phyloP scores from a whole-genome alignment of 35 echinoderm and acorn worm genomes.

The Ptychodera flava region DNA sequence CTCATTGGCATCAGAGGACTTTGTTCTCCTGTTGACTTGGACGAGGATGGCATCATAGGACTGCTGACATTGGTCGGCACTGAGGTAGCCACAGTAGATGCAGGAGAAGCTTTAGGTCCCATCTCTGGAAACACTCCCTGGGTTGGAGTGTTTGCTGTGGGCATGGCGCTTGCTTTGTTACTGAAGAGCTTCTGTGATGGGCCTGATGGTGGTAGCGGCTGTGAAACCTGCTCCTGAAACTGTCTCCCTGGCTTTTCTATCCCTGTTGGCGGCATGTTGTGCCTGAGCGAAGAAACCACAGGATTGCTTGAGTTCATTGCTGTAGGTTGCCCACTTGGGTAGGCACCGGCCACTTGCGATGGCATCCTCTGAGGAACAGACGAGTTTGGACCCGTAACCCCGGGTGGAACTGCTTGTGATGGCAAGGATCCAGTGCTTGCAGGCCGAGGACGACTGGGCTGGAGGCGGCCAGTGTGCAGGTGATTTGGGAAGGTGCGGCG shows the following conservation, averaged over 20 bases:
- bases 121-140: not conserved
- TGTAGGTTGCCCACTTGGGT: not conserved
- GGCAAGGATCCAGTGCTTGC: not conserved
- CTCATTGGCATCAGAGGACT: slow-evolving; percentile 3
- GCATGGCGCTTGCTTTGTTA: not conserved
- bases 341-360: not conserved
- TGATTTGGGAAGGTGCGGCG: not conserved
- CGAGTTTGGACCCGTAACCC: too few species aligned
- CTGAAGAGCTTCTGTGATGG: not conserved
- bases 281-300: not conserved
- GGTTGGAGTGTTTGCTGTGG: not conserved
- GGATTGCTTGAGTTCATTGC: not conserved
- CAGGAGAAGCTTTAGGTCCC: not conserved
- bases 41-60: not conserved
- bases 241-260: not conserved
- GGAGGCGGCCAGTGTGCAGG: not conserved
- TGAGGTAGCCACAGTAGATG: not conserved
- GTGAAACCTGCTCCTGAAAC: not conserved
- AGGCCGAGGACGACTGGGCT: not conserved
- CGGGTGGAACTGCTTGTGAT: not conserved
- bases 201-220: not conserved
- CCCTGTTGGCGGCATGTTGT: not conserved
- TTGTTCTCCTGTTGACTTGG: not conserved
- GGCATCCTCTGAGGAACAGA: not conserved
- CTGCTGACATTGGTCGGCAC: not conserved